phyloP scores from a whole-genome alignment of 2,113 vertebrate species.

The Puma concolor region DNA sequence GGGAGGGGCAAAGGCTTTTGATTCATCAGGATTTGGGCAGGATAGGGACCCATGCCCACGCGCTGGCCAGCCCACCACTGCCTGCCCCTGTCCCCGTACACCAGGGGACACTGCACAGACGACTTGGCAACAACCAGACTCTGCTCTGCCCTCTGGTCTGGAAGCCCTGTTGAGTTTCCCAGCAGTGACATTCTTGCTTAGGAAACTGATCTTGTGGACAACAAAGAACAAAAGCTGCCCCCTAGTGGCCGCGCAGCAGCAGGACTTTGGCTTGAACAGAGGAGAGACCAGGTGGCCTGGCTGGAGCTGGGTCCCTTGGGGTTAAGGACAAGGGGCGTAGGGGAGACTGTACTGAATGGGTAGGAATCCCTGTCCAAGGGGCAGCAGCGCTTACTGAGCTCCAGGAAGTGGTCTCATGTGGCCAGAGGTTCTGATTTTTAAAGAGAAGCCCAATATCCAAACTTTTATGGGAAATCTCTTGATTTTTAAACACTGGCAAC shows the following conservation, averaged over 20 bases:
- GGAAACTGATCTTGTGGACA: not conserved
- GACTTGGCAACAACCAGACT: not conserved
- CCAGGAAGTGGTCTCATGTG: not conserved
- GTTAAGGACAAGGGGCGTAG: not conserved
- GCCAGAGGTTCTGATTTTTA: not conserved
- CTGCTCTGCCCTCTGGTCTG: not conserved
- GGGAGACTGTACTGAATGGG: not conserved
- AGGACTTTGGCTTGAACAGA: fast-evolving
- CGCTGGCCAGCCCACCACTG: not conserved
- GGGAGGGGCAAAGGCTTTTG: not conserved
- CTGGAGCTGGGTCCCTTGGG: not conserved
- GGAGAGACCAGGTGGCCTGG: not conserved
- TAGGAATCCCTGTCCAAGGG: not conserved
- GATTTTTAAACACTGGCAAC: not conserved
- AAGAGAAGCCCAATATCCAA: not conserved
- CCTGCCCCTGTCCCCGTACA: not conserved
- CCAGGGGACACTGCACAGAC: not conserved
- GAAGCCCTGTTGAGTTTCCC: not conserved
- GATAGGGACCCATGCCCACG: not conserved
- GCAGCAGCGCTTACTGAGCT: not conserved
- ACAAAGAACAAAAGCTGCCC: not conserved
- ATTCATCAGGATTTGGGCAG: not conserved
- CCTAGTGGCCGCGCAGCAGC: not conserved
- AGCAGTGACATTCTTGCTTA: not conserved
- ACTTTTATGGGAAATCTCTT: not conserved